These are phyloP conservation scores for Xiphophorus couchianus DNA, from an alignment of 2,113 vertebrate genomes.

Conservation along the genomic window DNA sequence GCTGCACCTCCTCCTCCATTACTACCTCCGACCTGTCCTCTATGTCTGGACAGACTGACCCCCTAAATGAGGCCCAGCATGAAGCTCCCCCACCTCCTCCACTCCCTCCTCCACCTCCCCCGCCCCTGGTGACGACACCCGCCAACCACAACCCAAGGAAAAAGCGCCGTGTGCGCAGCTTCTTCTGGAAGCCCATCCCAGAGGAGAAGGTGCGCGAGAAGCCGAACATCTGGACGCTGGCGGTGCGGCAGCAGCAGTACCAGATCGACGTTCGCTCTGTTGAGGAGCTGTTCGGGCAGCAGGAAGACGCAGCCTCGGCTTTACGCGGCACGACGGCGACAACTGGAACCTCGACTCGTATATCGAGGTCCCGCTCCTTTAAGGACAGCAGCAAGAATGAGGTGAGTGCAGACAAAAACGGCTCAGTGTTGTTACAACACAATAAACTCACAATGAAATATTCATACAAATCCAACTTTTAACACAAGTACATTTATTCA, in stretches of 20 bases:
- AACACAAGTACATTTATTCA: too few relatives aligned
- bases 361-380: constrained; percentile 82
- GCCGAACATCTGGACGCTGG: constrained; percentile 96
- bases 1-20: constrained; percentile 77
- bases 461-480: too few relatives aligned
- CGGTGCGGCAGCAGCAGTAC: constrained; percentile 88
- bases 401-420: constrained; percentile 77
- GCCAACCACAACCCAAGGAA: constrained; percentile 79
- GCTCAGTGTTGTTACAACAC: too few relatives aligned
- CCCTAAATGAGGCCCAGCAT: constrained; percentile 44
- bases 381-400: constrained; percentile 88
- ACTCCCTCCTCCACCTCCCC: constrained; percentile 58
- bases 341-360: constrained; percentile 9
- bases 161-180: constrained; percentile 91
- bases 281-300: constrained; percentile 96
- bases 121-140: constrained; percentile 64
- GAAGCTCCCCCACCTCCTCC: constrained; percentile 53
- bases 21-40: constrained; percentile 63
- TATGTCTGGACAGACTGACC: constrained; percentile 44
- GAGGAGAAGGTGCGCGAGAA: constrained; percentile 95
- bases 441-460: too few relatives aligned
- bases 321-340: constrained; percentile 11
- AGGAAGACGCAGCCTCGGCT: constrained; percentile 80
- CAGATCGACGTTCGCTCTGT: constrained; percentile 92
- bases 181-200: constrained; percentile 98